Base-by-base conservation (phyloP, 2,113 vertebrate species). In the Pituophis catenifer region DNA sequence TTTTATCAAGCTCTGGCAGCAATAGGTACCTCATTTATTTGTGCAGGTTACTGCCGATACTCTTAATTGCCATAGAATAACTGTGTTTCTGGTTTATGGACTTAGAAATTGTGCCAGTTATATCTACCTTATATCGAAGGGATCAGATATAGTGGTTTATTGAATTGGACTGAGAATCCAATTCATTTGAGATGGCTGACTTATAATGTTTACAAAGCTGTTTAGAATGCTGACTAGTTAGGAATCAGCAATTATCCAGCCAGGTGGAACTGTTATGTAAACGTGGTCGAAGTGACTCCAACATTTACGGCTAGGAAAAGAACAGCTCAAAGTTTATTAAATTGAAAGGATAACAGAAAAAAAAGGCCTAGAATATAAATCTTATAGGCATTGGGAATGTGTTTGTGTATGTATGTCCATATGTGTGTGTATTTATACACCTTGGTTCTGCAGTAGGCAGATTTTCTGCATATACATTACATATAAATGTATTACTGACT, bases 1-100 rank as follows among this genome's bases (percentile, higher is more conserved):
- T 57, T 95, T 95, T 90, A 38, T 81, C 50, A 89, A 38, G 88
- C 92, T 94, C 75, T 89, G 92, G 58, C n/a, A 92, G 85, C 54
- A 92, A 89, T 0, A 65, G 59, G 58, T 38, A 29, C 29, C 92
- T 92, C 26, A 59, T 89, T 91, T 89, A 44, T 93, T 93, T 92
- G 65, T 62, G 88, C 5, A 55, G 91, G 24, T 62, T 91, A n/a
- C 85, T 93, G 12, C 87, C 21, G 62, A 12, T 62, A 53, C n/a
- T 88, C 91, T 81, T 89, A 93, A 19, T 65, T 38, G 44, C 65
- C 88, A 44, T 38, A 86, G 91, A 92, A 33, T 54, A 53, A 1
- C 58, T 81, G 24, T 70, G 62, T 88, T 4, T n/a, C 93, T 24
- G 58, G 54, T 19, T 54, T 90, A 48, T 81, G 59, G 48, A 48